A percentile compares a stretch with the other conserved stretches of the same genome.
Evolutionary conservation across 2,888 invertebrate genomes (phyloP).

Genomic region (Cataglyphis albicans): DNA sequence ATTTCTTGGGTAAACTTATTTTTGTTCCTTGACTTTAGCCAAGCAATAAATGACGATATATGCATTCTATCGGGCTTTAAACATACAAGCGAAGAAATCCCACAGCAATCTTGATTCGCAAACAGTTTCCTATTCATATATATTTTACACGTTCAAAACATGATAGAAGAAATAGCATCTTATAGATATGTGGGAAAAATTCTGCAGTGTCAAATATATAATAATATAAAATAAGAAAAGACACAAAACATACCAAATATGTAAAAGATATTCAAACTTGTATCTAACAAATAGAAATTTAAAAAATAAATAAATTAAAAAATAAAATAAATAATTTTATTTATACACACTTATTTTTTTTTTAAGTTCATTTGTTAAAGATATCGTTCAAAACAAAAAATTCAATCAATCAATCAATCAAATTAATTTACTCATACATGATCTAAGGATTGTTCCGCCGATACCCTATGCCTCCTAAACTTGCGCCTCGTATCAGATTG

Average conservation of each 20-base stretch:
- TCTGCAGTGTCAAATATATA: conserved; percentile 11
- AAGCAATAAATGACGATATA: conserved; percentile 54
- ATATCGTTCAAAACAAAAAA: too few species aligned
- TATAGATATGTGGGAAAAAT: conserved; percentile 18
- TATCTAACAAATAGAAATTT: background rate
- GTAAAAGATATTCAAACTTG: background rate
- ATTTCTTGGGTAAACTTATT: conserved; percentile 46
- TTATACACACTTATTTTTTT: background rate
- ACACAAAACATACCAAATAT: background rate
- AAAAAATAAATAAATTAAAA: background rate
- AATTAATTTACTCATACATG: too few species aligned
- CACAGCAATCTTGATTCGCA: conserved; percentile 52
- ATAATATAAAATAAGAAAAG: background rate
- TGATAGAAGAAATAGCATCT: conserved; percentile 29
- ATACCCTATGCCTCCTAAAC: too few species aligned
- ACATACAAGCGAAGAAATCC: conserved; percentile 51
- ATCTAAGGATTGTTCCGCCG: too few species aligned
- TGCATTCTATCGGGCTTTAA: conserved; percentile 52
- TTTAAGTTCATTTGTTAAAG: background rate
- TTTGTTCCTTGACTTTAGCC: conserved; percentile 50
- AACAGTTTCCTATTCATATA: conserved; percentile 50
- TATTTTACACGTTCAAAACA: conserved; percentile 33
- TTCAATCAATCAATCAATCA: too few species aligned
- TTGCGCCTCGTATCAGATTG: too few species aligned
- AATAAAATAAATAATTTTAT: background rate